Evolutionary conservation across 2,888 invertebrate species (phyloP).

Genomic region (Drosophila atripex): DNA sequence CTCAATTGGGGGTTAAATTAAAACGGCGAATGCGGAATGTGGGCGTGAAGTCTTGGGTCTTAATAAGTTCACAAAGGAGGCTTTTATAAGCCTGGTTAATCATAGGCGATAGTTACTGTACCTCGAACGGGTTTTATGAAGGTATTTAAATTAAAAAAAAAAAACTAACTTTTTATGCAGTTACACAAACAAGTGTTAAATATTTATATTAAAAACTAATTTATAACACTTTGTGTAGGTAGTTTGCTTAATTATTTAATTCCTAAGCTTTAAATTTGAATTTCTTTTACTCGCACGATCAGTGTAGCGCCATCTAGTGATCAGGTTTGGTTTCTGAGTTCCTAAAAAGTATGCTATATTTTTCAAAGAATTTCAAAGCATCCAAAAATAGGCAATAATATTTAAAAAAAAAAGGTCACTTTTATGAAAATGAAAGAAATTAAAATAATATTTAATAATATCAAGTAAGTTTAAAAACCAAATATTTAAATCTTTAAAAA

Average conservation of each 20-base stretch:
- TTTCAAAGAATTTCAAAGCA: not conserved
- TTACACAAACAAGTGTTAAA: too few species aligned
- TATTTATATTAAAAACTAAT: too few species aligned
- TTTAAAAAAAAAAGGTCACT: not conserved
- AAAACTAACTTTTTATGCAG: too few species aligned
- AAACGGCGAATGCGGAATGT: constrained; percentile 15
- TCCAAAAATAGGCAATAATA: not conserved
- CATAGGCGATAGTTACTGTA: not conserved
- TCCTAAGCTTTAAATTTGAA: not conserved
- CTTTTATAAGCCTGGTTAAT: constrained; percentile 1
- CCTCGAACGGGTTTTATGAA: not conserved
- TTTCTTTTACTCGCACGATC: not conserved
- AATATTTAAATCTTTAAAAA: too few species aligned
- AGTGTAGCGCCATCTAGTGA: not conserved
- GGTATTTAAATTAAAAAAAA: not conserved
- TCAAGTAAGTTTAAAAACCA: too few species aligned
- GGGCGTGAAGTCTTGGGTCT: constrained; percentile 12
- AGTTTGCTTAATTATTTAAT: too few species aligned
- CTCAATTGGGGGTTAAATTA: constrained; percentile 33
- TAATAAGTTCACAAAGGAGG: constrained; percentile 20
- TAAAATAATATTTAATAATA: too few species aligned
- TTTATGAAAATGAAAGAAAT: not conserved
- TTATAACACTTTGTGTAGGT: too few species aligned
- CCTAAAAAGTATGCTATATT: not conserved
- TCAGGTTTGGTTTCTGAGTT: not conserved